Evolutionary conservation across 2,888 invertebrate genomes (phyloP), one percentile per base, ranked within the genome.

Genomic region (Abrostola tripartita): DNA sequence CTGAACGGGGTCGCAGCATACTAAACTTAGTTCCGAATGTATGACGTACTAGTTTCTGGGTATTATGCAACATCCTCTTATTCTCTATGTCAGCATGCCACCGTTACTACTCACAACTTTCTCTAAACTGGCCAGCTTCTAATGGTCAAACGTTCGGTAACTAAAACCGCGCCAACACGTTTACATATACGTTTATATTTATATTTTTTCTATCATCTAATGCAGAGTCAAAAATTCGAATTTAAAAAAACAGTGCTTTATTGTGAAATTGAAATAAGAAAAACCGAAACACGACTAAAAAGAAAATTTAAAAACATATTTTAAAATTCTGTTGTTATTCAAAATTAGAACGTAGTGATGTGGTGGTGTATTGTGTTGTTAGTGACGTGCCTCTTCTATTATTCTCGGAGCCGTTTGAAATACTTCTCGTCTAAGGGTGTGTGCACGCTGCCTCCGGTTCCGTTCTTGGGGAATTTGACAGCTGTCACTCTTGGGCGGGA

Each of bases 401-500:
- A 87, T 79, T 90, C 90, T 5, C 76, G 81, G 47, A 78, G 81
- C 64, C 84, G 85, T 56, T 79, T 90, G 60, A 78, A 76, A 56
- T 90, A 87, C 70, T 90, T 90, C 69, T 86, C 88, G n/a, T 83
- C 83, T 47, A 73, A 72, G 49, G 89, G 90, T 7, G 89, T 90
- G 11, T 71, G 74, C 64, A 90, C 88, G 37, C 64, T 87, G 38
- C 85, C 86, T 58, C 88, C 90, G 4, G 71, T 85, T 40, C 90
- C 90, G 50, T 84, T 92, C 65, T 72, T 91, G 51, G 91, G 91
- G 50, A 90, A 90, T 79, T 73, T 91, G 84, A 86, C 87, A 77
- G 85, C 87, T 77, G 87, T 88, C 76, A 88, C 90, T 52, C 80
- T 89, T 37, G 88, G 88, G 52, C 78, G 81, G 71, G 88, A 89